Percentiles rank a stretch among this genome's conserved stretches.
phyloP scores from a whole-genome alignment of 2,888 invertebrate species.

The Andrena fulva region DNA sequence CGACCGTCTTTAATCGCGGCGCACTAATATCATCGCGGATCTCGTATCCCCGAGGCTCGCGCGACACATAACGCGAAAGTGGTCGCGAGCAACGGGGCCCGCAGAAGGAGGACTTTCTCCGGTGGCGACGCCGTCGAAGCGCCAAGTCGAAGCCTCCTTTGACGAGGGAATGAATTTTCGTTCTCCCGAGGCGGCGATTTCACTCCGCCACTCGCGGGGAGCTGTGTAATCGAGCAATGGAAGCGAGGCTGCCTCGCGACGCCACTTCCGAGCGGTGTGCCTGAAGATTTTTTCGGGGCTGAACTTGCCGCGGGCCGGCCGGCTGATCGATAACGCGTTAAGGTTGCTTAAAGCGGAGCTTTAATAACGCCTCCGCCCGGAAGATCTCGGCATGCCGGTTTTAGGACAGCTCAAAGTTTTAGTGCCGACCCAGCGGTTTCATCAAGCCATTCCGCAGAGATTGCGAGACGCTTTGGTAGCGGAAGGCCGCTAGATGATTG shows the following conservation, averaged over 20 bases:
- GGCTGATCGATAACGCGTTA: conserved; percentile 26
- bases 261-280: neutral
- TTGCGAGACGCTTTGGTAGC: conserved; percentile 17
- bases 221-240: neutral
- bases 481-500: conserved; percentile 19
- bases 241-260: neutral
- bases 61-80: conserved; percentile 68
- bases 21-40: conserved; percentile 70
- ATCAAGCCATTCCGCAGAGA: conserved; percentile 32
- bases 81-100: conserved; percentile 31
- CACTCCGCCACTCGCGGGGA: neutral
- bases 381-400: neutral
- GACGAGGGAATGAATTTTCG: conserved; percentile 3
- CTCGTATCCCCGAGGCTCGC: conserved; percentile 62
- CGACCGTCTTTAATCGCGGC: conserved; percentile 72
- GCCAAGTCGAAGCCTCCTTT: conserved; percentile 9
- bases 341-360: conserved; percentile 14
- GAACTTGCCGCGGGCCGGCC: neutral
- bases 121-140: neutral
- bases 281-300: neutral
- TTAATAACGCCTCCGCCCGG: conserved; percentile 12
- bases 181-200: neutral
- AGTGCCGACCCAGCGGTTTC: conserved; percentile 19
- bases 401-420: conserved; percentile 30
- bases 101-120: conserved; percentile 51